Evolutionary conservation across 1,140 invertebrate species (phyloP).

Genomic region (Drosophila parvula): DNA sequence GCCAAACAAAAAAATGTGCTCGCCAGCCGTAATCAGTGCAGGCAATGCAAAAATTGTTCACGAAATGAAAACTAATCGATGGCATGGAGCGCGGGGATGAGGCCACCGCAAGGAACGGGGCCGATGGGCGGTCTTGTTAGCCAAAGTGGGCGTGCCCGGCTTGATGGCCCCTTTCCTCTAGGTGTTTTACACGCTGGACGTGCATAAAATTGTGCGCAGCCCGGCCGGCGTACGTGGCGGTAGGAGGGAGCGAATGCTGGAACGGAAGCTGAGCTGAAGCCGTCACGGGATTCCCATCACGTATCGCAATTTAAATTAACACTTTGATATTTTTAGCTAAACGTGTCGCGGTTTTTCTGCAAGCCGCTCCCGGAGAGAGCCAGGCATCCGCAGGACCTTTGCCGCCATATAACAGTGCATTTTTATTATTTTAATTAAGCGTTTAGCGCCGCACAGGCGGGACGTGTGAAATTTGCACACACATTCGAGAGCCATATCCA

Average conservation of each 20-base stretch:
- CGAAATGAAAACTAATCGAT: slow-evolving; percentile 82
- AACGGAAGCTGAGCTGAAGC: slow-evolving; percentile 19
- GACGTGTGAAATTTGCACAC: slow-evolving; percentile 6
- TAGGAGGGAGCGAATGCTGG: slow-evolving; percentile 18
- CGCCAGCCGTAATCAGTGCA: slow-evolving; percentile 70
- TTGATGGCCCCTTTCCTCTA: slow-evolving; percentile 62
- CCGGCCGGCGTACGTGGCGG: slow-evolving; percentile 56
- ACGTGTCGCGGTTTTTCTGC: slow-evolving; percentile 75
- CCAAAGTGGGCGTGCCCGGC: slow-evolving; percentile 34
- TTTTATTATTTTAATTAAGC: slow-evolving; percentile 76
- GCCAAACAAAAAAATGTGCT: slow-evolving; percentile 40
- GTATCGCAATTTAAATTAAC: slow-evolving; percentile 82
- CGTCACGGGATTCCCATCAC: slow-evolving; percentile 61
- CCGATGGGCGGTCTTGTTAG: slow-evolving; percentile 5
- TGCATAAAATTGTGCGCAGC: slow-evolving; percentile 77
- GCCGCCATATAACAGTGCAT: slow-evolving; percentile 41
- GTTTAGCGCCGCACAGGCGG: slow-evolving; percentile 31
- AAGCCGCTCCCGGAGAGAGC: slow-evolving; percentile 16
- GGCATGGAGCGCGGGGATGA: slow-evolving; percentile 36
- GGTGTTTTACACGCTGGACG: slow-evolving; percentile 81
- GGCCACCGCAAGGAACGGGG: slow-evolving; percentile 26
- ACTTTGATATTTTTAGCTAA: slow-evolving; percentile 75
- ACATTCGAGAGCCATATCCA: slow-evolving; percentile 14
- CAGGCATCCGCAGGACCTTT: slow-evolving; percentile 19
- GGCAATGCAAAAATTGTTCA: slow-evolving; percentile 73